A percentile compares a stretch with the other conserved stretches of the same genome.
Conservation (phyloP, 1,140 invertebrate species). For the Drosophila auraria region DNA sequence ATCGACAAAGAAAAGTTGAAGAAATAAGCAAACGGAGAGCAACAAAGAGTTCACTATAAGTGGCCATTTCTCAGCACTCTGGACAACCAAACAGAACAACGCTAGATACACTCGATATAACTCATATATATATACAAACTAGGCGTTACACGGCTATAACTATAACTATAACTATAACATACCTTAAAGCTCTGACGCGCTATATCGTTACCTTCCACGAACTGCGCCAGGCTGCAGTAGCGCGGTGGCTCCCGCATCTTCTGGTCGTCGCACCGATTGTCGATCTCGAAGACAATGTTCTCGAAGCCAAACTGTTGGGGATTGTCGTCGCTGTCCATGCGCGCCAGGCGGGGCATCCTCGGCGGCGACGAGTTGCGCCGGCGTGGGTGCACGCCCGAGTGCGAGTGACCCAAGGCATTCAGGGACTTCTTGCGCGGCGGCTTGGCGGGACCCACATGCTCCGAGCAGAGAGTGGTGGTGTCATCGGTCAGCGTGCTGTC, state of each 20-base stretch:
- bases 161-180: no score
- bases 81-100: constrained; percentile 67
- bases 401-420: constrained; percentile 63
- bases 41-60: constrained; percentile 81
- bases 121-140: constrained; percentile 19
- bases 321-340: constrained; percentile 85
- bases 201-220: constrained; percentile 92
- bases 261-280: constrained; percentile 86
- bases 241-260: constrained; percentile 87
- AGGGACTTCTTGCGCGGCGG: constrained; percentile 72
- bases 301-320: constrained; percentile 89
- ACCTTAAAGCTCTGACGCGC: constrained; percentile 90
- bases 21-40: constrained; percentile 81
- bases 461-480: constrained; percentile 88
- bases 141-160: constrained; percentile 31
- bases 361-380: constrained; percentile 85
- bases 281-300: constrained; percentile 88
- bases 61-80: constrained; percentile 65
- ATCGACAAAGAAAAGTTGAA: constrained; percentile 63
- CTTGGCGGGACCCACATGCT: constrained; percentile 73
- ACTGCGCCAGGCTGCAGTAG: constrained; percentile 91
- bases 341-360: constrained; percentile 48
- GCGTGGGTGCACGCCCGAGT: constrained; percentile 68
- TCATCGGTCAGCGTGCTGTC: constrained; percentile 89
- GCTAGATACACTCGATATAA: constrained; percentile 30